Conservation (phyloP, 2,797 vertebrate species). For the Cyprinodon diabolis region DNA sequence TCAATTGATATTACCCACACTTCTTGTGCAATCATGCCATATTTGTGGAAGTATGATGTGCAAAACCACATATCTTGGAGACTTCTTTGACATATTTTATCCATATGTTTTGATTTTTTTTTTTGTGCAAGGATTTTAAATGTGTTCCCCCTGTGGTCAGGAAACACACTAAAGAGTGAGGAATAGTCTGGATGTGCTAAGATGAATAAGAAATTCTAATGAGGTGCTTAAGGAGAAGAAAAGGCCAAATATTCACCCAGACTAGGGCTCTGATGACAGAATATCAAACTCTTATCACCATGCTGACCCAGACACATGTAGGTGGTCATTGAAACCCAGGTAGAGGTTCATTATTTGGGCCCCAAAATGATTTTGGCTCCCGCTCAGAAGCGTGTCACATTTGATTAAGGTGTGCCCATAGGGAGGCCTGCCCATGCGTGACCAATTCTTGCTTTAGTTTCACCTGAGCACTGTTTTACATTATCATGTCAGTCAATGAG, state of each 20-base stretch:
- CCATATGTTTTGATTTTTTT: slow-evolving; percentile 57
- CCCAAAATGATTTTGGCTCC: slow-evolving; percentile 66
- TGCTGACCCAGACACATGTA: slow-evolving; percentile 45
- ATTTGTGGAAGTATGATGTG: slow-evolving; percentile 4
- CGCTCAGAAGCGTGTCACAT: slow-evolving; percentile 67
- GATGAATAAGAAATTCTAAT: slow-evolving; percentile 50
- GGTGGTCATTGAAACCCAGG: slow-evolving; percentile 51
- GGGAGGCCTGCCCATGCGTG: slow-evolving; percentile 67
- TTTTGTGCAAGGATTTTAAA: slow-evolving; percentile 28
- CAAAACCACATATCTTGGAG: slow-evolving; percentile 22
- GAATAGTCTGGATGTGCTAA: slow-evolving; percentile 19
- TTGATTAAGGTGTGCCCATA: slow-evolving; percentile 73
- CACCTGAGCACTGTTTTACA: slow-evolving; percentile 75
- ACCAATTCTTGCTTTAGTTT: slow-evolving; percentile 74
- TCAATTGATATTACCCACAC: slow-evolving; percentile 47
- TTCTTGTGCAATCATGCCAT: slow-evolving; percentile 10
- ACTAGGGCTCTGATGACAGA: slow-evolving; percentile 52
- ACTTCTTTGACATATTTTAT: slow-evolving; percentile 44
- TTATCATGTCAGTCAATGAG: slow-evolving; percentile 73
- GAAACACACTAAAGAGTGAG: slow-evolving; percentile 26
- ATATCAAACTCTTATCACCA: slow-evolving; percentile 57
- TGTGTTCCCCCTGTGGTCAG: slow-evolving; percentile 47
- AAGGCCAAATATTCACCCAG: slow-evolving; percentile 46
- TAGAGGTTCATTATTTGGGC: slow-evolving; percentile 54
- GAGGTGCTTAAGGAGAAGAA: slow-evolving; percentile 43